These are phyloP conservation scores for Nycticorax nycticorax DNA, from an alignment of 2,113 vertebrate genomes.

Conservation along the genomic window DNA sequence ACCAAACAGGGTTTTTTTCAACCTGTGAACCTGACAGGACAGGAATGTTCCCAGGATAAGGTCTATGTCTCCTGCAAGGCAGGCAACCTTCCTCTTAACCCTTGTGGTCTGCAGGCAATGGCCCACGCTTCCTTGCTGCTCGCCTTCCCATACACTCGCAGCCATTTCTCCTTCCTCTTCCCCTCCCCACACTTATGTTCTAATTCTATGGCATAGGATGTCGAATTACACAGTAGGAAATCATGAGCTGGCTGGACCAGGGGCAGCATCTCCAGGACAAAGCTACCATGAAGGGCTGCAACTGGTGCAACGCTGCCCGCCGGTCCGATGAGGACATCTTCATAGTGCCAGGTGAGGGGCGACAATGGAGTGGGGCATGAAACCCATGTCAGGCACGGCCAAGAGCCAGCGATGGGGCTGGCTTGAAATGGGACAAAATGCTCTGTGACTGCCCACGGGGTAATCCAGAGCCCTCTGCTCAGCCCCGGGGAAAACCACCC, in stretches of 20 bases:
- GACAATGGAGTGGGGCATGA: not conserved
- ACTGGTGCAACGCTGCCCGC: accelerated
- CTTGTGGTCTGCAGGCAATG: not conserved
- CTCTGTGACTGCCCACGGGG: accelerated
- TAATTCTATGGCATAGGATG: not conserved
- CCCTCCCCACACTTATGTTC: not conserved
- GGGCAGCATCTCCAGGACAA: not conserved
- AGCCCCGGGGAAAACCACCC: not conserved
- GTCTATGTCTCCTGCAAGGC: not conserved
- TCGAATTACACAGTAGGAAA: not conserved
- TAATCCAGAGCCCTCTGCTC: not conserved
- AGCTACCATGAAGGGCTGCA: not conserved
- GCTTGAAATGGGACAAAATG: not conserved
- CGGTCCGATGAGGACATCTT: not conserved
- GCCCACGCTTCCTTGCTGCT: not conserved
- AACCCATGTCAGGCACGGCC: not conserved
- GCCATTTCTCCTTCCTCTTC: not conserved
- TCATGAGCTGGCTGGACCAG: not conserved
- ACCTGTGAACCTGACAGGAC: not conserved
- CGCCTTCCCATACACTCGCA: accelerated
- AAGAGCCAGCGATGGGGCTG: not conserved
- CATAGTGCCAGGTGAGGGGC: not conserved
- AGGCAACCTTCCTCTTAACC: not conserved
- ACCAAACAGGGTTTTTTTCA: not conserved
- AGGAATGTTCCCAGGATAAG: not conserved